Evolutionary conservation across 2,797 vertebrate species (phyloP), one percentile per base, ranked within the genome.

Genomic region (Pseudotriccus pelzelni): DNA sequence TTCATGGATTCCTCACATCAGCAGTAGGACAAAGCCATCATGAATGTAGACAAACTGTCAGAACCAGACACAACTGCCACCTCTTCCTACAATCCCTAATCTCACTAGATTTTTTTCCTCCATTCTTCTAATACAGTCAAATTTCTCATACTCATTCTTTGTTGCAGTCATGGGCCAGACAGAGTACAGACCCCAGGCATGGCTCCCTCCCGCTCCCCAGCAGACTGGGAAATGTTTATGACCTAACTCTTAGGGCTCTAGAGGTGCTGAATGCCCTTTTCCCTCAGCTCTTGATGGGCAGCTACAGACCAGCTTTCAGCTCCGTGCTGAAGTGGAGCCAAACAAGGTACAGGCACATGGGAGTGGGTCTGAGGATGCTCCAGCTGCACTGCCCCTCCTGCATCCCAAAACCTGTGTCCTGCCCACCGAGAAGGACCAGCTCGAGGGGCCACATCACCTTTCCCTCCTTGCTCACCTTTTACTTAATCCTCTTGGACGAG

Each of bases 191-290:
- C 52, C 47, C 47, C 68, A 93, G 81, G 14, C 77, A 32, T 3
- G 0, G 49, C 77, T 93, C 92, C 92, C 90, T 89, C 84, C 90
- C 84, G 80, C 92, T 37, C 13, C 39, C 75, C 81, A 60, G 72
- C 69, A 87, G 86, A 89, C 64, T 89, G 91, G 83, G 87, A 93
- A 68, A 64, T 80, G 69, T 95, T 95, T 95, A 94, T 80, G 81
- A 73, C 92, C 73, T 46, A 81, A 24, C 73, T 91, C 92, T 91
- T 91, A 91, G 60, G 84, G 84, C 92, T 91, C 77, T 84, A 49
- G 81, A 93, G 90, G 94, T 93, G 94, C 92, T 73, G 92, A 94
- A 94, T 86, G 78, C 90, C 90, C 84, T 86, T 75, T 44, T 50
- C 55, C 81, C 73, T 76, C 87, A 94, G 85, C 93, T 93, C 77